Evolutionary conservation across 1,140 invertebrate genomes (phyloP), one percentile per base, ranked within the genome.

Genomic region (Cryptotermes secundus): DNA sequence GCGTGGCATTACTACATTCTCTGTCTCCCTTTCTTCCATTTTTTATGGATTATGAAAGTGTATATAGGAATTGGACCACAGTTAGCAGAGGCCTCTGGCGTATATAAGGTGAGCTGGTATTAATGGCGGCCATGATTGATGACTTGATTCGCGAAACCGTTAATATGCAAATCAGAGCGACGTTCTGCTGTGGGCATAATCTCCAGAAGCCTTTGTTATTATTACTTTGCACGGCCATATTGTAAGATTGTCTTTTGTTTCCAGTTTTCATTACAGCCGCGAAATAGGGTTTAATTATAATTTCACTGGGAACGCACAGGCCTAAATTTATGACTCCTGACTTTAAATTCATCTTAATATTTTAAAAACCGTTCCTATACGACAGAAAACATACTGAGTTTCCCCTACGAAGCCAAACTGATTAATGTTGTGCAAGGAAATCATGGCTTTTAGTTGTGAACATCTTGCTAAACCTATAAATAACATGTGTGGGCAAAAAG

Each of bases 91-190:
- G 45, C 26, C 59, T 31, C 26, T n/a, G 59, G 59, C 59, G 16
- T 72, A n/a, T n/a, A 12, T 31, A 72, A 72, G 53, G 59, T 72
- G 59, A 10, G n/a, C 22, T 19, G 59, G 59, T 72, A 72, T 72
- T 72, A 72, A 72, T 72, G 26, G 59, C 14, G 26, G 59, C 59
- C n/a, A 72, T 72, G 59, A 72, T 72, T 72, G 59, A 72, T 72
- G 59, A 31, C 59, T n/a, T 72, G n/a, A n/a, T 31, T 26, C 59
- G 26, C n/a, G 7, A 72, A 31, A 31, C n/a, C 59, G 59, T 72
- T 72, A 72, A 31, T 72, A 72, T 72, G 26, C 59, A 72, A 72
- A 72, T 72, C 59, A 31, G 59, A 2, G 26, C 6, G 59, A 72
- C 26, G 45, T 19, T 19, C 0, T 49, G 19, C 45, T 19, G 45